These are phyloP conservation scores for Mya arenaria DNA, from an alignment of 1,140 invertebrate genomes.

Conservation along the genomic window DNA sequence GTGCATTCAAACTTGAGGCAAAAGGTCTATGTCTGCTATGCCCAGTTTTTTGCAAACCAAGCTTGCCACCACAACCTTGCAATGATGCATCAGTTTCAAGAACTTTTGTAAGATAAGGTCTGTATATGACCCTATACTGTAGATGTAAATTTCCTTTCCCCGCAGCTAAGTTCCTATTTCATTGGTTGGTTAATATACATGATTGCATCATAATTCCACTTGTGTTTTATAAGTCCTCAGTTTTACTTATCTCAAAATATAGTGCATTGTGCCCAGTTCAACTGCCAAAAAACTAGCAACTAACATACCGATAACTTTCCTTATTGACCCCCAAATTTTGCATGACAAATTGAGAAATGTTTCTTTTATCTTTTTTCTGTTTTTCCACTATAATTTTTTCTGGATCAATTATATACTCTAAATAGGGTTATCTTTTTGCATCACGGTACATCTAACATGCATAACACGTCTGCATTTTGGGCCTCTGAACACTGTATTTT, in stretches of 20 bases:
- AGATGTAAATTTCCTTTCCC: slow-evolving; percentile 37
- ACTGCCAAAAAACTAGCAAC: slow-evolving; percentile 39
- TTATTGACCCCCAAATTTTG: neutral
- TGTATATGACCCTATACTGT: neutral
- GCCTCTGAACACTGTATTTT: neutral
- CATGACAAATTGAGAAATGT: slow-evolving; percentile 2
- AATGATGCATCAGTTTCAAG: slow-evolving; percentile 36
- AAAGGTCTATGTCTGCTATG: neutral
- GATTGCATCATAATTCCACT: slow-evolving; percentile 35
- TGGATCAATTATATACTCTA: slow-evolving; percentile 47
- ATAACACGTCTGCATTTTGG: neutral
- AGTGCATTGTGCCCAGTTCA: slow-evolving; percentile 42
- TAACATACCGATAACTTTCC: slow-evolving; percentile 21
- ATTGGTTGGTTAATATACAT: slow-evolving; percentile 14
- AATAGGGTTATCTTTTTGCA: neutral
- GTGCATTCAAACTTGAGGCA: slow-evolving; percentile 25
- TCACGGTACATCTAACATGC: neutral
- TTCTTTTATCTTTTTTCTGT: neutral
- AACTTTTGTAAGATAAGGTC: neutral
- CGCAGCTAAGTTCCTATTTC: slow-evolving; percentile 42
- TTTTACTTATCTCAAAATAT: slow-evolving; percentile 52
- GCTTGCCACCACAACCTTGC: slow-evolving; percentile 31
- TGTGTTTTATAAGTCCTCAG: neutral
- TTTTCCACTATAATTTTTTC: slow-evolving; percentile 41
- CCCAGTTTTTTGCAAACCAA: slow-evolving; percentile 4